Evolutionary conservation across 2,113 vertebrate species (phyloP).

Genomic region (Etia nguti): DNA sequence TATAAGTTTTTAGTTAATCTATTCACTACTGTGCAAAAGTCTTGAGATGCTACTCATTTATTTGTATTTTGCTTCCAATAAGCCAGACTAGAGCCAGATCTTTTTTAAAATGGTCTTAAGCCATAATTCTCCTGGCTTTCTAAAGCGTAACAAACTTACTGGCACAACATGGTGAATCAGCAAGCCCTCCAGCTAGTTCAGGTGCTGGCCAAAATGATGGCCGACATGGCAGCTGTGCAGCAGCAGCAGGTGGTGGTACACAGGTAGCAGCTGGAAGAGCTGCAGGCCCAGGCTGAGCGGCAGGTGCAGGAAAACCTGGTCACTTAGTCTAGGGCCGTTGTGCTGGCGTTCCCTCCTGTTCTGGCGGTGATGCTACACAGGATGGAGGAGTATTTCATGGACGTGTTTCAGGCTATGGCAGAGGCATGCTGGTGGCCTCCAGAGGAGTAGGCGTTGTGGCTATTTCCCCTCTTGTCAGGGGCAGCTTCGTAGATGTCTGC

Average conservation of each 20-base stretch:
- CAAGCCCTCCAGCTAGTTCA: neutral
- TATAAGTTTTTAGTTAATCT: neutral
- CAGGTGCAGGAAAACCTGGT: neutral
- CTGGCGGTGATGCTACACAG: neutral
- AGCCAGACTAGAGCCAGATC: neutral
- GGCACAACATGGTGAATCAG: neutral
- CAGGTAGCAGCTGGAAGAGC: neutral
- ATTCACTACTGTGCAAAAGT: neutral
- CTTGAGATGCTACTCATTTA: neutral
- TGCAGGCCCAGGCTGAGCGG: neutral
- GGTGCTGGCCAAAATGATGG: neutral
- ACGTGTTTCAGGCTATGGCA: neutral
- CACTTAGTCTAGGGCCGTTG: neutral
- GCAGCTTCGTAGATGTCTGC: neutral
- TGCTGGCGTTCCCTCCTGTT: neutral
- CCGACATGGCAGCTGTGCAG: accelerated
- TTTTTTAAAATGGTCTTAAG: neutral
- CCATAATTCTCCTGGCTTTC: neutral
- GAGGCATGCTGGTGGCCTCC: neutral
- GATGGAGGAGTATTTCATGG: neutral
- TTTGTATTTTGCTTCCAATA: neutral
- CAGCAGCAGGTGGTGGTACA: neutral
- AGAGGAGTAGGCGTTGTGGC: neutral
- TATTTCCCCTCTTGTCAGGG: neutral
- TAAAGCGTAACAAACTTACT: neutral